Base-by-base conservation (phyloP, 1,140 invertebrate genomes). In the Harlomillsia oculata region DNA sequence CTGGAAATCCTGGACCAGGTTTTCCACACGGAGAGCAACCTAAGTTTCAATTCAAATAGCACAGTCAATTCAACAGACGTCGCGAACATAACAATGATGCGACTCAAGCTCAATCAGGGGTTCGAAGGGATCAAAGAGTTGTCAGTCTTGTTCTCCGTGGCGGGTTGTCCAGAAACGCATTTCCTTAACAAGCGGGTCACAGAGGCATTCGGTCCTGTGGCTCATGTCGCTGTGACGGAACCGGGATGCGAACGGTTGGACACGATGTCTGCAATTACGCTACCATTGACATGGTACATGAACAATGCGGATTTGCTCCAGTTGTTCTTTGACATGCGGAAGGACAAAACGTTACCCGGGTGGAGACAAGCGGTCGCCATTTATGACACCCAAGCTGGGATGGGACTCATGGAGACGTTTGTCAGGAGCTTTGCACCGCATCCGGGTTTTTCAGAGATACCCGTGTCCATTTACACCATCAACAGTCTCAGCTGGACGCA, bases 181-280 rank as follows among this genome's bases (percentile, higher is more conserved):
- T 26, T 16, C 8, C 5, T 65, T 1, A 54, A 60, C 28, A 28
- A 49, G 23, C 54, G 23, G 21, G 36, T 62, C 6, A 56, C 57
- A 9, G 32, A 23, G 4, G 8, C 2, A 0, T 57, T 44, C 45
- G 57, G 54, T 2, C 41, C 48, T 16, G 26, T 62, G 30, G 49
- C 53, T 6, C 63, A 65, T 46, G 46, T 65, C 18, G 63, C 63
- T 5, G 28, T 65, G 14, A 65, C 63, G 20, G 63, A 65, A 20
- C 56, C 63, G 0, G 63, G 63, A 13, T 65, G 63, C 44, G 0
- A 46, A 13, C 37, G 63, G 37, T 23, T 65, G 5, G 30, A 43
- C 9, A 20, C 46, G 9, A 13, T 11, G 3, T 30, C 48, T 21
- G 40, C 63, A 3, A 60, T 65, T 3, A 65, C 60, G 1, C 20